Conservation (phyloP, 2,797 vertebrate species). For the Anguilla pacifica region DNA sequence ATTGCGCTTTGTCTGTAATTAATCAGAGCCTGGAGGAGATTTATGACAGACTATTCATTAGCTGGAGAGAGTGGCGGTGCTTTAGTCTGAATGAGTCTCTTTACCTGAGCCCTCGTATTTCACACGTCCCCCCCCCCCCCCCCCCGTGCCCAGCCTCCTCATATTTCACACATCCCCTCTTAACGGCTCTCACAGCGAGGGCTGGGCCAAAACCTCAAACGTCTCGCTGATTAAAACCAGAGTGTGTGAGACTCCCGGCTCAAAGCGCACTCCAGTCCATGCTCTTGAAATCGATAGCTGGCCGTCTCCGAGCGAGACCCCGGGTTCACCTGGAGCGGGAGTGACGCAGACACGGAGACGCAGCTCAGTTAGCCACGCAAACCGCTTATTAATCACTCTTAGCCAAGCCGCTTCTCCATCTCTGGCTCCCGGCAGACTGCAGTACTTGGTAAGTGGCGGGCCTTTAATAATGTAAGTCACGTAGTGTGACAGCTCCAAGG, state of each 20-base stretch:
- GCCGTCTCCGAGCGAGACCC: background rate
- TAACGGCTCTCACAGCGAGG: background rate
- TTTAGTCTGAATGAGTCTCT: conserved; percentile 37
- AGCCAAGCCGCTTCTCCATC: background rate
- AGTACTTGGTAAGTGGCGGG: background rate
- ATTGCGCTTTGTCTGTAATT: conserved; percentile 44
- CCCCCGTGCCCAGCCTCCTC: background rate
- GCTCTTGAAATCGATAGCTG: background rate
- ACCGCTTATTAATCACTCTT: background rate
- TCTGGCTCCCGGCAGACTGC: background rate
- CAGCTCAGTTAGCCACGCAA: background rate
- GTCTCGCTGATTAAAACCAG: conserved; percentile 11
- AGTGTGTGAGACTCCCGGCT: background rate
- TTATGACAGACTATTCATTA: conserved; percentile 50
- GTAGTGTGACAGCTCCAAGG: background rate
- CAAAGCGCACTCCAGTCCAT: background rate
- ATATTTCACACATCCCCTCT: background rate
- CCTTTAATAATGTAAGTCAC: background rate
- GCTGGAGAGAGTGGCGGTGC: conserved; percentile 31
- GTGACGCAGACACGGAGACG: too few species aligned
- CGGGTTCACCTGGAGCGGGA: background rate
- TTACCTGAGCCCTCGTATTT: conserved; percentile 9
- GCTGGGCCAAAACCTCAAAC: background rate
- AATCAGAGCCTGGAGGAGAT: conserved; percentile 49
- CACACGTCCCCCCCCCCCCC: background rate